phyloP scores from a whole-genome alignment of 2,113 vertebrate genomes.

The Pseudorasbora parva region DNA sequence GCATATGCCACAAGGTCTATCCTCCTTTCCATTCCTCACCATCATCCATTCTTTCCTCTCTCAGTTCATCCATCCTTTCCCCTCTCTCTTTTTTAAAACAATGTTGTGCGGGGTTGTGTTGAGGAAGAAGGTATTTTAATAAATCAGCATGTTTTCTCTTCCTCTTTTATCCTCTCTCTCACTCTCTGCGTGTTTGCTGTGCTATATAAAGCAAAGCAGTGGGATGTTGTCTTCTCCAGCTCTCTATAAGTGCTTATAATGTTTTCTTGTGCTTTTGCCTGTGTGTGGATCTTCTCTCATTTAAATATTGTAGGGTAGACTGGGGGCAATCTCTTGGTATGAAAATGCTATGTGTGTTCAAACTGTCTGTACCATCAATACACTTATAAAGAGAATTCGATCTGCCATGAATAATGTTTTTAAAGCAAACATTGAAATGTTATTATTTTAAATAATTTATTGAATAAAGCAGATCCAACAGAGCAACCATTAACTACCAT shows the following conservation, averaged over 20 bases:
- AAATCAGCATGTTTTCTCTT: constrained; percentile 50
- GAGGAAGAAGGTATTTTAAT: constrained; percentile 51
- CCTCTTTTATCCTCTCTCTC: constrained; percentile 10
- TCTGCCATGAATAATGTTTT: background rate
- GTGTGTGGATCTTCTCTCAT: constrained; percentile 55
- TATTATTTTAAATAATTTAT: background rate
- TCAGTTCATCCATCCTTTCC: background rate
- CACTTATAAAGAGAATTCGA: background rate
- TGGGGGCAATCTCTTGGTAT: background rate
- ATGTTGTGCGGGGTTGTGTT: constrained; percentile 17
- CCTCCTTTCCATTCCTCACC: background rate
- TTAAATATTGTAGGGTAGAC: constrained; percentile 62
- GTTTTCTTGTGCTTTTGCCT: constrained; percentile 56
- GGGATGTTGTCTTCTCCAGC: constrained; percentile 4
- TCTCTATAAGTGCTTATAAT: constrained; percentile 57
- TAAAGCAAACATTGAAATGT: background rate
- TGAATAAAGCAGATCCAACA: no score
- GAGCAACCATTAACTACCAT: no score
- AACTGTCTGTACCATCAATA: background rate
- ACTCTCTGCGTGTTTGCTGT: constrained; percentile 5
- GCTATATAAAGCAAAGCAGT: constrained; percentile 32
- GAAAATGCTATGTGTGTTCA: background rate
- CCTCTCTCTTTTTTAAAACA: constrained; percentile 23
- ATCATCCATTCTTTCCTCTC: background rate
- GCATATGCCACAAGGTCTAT: background rate